Evolutionary conservation across 1,140 invertebrate species (phyloP), one percentile per base, ranked within the genome.

Genomic region (Lordiphosa mommai): DNA sequence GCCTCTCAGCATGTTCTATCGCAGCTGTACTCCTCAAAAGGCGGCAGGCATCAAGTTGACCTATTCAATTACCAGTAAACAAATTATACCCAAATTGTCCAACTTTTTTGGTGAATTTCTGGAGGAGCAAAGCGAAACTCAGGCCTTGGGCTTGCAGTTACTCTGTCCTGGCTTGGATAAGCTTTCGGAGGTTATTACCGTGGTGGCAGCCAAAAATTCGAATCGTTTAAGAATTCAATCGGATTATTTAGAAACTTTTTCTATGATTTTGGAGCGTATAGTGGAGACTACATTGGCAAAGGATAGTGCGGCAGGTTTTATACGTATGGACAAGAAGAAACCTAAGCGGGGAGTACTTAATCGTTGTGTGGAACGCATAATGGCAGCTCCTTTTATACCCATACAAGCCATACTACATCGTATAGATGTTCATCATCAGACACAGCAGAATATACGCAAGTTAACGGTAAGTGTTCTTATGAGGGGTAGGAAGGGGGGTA

Each of bases 211-310:
- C 4, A 89, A 88, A 50, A 88, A 88, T 34, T 87, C 88, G 0
- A 88, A 88, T 63, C 79, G 88, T 4, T 36, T 88, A 4, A 72
- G 88, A 47, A 86, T 89, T 13, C 87, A 88, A 51, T 89, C 88
- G 33, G 87, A 88, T 30, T 64, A 60, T 17, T 66, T 89, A 37
- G 79, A 87, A 49, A 66, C 86, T 3, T 72, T 89, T 43, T 79
- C 68, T 34, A 63, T 86, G 47, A 67, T 89, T 10, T 33, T 88
- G 41, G 87, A 88, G 49, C 50, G 77, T 0, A 50, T 88, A 46
- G 71, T 77, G 17, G 59, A 72, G 37, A 58, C 64, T 4, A 82
- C 82, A 0, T 27, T 85, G 16, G 44, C 61, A 16, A 16, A 72
- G 52, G 70, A 80, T 14, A 61, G 44, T 29, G 53, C 60, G 1